Percentiles rank a stretch among this genome's conserved stretches.
These are phyloP conservation scores for Exaiptasia diaphana DNA, from an alignment of 64 coral and sea anemone species.

Conservation along the genomic window DNA sequence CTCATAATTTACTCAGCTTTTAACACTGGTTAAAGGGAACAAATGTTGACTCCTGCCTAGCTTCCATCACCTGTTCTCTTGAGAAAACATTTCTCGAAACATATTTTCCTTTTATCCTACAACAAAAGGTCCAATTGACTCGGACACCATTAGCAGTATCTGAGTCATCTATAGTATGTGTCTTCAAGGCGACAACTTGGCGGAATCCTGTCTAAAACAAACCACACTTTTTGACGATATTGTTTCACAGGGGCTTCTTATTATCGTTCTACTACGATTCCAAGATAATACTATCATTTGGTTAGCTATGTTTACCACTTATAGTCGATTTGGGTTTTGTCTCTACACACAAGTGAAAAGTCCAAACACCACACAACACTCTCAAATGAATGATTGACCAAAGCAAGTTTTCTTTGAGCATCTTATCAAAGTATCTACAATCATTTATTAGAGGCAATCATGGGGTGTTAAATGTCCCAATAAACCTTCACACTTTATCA, in stretches of 20 bases:
- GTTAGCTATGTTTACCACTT: slow-evolving; percentile 67
- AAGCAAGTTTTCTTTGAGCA: slow-evolving; percentile 10
- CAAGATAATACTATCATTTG: slow-evolving; percentile 76
- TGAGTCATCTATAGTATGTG: slow-evolving; percentile 99
- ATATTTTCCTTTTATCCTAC: slow-evolving; percentile 95
- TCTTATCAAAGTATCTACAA: slow-evolving; percentile 82
- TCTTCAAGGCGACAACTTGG: slow-evolving; percentile 96
- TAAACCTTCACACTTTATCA: slow-evolving; percentile 15
- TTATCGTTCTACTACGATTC: slow-evolving; percentile 51
- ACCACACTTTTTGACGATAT: slow-evolving; percentile 98
- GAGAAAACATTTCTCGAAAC: slow-evolving; percentile 99
- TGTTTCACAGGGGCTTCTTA: slow-evolving; percentile 83
- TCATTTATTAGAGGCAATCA: slow-evolving; percentile 68
- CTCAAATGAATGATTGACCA: slow-evolving; percentile 17
- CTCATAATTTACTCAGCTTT: slow-evolving; percentile 96
- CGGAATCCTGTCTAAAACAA: slow-evolving; percentile 98
- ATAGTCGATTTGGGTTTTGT: slow-evolving; percentile 4
- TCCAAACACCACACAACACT: slow-evolving; percentile 13
- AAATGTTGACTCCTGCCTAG: slow-evolving; percentile 97
- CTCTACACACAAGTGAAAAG: slow-evolving; percentile 17
- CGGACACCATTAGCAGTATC: slow-evolving; percentile 98
- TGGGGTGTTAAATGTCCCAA: slow-evolving; percentile 42
- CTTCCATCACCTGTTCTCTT: slow-evolving; percentile 98
- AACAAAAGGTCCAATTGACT: slow-evolving; percentile 99
- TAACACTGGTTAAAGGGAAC: slow-evolving; percentile 88